These are phyloP conservation scores for Leucophora obtusa DNA, from an alignment of 2,888 invertebrate genomes.

Conservation along the genomic window DNA sequence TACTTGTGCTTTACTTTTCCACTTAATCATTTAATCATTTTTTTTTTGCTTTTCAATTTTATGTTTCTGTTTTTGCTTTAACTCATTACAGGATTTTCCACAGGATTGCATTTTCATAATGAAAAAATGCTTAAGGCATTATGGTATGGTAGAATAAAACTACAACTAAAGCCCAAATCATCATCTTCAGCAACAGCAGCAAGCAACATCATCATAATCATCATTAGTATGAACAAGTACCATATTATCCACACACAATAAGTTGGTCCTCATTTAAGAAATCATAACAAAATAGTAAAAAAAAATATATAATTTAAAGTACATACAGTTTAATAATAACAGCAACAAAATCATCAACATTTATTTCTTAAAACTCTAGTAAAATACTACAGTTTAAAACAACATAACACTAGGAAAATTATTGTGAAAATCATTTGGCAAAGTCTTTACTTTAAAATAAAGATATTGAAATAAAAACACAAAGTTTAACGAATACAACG, in stretches of 20 bases:
- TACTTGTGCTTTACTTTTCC: conserved; percentile 39
- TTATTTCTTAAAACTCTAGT: not conserved
- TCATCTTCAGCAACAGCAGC: not conserved
- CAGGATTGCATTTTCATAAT: conserved; percentile 69
- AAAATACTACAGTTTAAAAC: not conserved
- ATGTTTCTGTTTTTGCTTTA: conserved; percentile 50
- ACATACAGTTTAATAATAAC: conserved; percentile 36
- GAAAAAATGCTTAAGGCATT: conserved; percentile 63
- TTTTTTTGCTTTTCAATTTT: conserved; percentile 21
- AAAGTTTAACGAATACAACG: not conserved
- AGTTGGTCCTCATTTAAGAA: conserved; percentile 30
- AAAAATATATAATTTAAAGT: conserved; percentile 2
- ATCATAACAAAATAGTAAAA: conserved; percentile 23
- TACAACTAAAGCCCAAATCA: conserved; percentile 13
- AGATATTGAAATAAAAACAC: not conserved
- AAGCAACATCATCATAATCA: not conserved
- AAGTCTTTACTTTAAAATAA: not conserved
- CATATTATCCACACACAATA: not conserved
- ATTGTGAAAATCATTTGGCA: not conserved
- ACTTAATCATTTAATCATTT: conserved; percentile 54
- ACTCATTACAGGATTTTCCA: conserved; percentile 69
- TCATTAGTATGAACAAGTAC: conserved; percentile 5
- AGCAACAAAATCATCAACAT: not conserved
- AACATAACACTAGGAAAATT: not conserved
- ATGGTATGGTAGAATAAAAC: conserved; percentile 9